These are phyloP conservation scores for Syngnathus acus DNA, from an alignment of 2,797 vertebrate genomes.

Conservation along the genomic window DNA sequence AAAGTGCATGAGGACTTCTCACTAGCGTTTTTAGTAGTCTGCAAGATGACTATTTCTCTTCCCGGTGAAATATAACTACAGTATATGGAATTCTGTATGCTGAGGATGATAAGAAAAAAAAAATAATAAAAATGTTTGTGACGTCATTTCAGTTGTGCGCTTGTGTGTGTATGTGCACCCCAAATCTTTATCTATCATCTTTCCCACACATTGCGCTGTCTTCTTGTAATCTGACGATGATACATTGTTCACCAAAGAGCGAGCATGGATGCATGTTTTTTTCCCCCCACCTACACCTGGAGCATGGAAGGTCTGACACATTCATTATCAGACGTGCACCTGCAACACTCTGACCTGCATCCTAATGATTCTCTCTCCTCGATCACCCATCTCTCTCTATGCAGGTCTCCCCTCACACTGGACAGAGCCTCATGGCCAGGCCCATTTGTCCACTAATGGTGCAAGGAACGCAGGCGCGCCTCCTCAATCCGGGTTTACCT, in stretches of 20 bases:
- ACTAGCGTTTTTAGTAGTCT: constrained; percentile 25
- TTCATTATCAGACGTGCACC: constrained; percentile 53
- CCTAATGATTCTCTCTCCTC: constrained; percentile 50
- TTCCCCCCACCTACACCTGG: constrained; percentile 40
- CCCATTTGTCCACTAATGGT: constrained; percentile 62
- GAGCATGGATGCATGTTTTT: constrained; percentile 28
- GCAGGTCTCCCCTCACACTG: constrained; percentile 39
- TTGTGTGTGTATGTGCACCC: constrained; percentile 1
- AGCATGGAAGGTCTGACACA: constrained; percentile 50
- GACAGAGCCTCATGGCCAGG: constrained; percentile 51
- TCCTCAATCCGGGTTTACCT: constrained; percentile 50
- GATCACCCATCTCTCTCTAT: constrained; percentile 16
- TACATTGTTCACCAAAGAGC: constrained; percentile 46
- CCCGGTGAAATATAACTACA: constrained; percentile 29
- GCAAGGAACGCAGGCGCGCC: constrained; percentile 50
- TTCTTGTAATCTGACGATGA: constrained; percentile 28
- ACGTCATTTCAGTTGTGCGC: background rate
- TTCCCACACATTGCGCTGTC: constrained; percentile 30
- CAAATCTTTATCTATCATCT: constrained; percentile 25
- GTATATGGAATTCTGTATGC: constrained; percentile 14
- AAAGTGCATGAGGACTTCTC: constrained; percentile 45
- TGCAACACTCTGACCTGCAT: constrained; percentile 60
- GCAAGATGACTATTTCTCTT: constrained; percentile 25
- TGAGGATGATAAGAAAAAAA: background rate
- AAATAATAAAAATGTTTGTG: background rate